phyloP scores from a whole-genome alignment of 2,888 invertebrate species.

The Heliconius ismenius region DNA sequence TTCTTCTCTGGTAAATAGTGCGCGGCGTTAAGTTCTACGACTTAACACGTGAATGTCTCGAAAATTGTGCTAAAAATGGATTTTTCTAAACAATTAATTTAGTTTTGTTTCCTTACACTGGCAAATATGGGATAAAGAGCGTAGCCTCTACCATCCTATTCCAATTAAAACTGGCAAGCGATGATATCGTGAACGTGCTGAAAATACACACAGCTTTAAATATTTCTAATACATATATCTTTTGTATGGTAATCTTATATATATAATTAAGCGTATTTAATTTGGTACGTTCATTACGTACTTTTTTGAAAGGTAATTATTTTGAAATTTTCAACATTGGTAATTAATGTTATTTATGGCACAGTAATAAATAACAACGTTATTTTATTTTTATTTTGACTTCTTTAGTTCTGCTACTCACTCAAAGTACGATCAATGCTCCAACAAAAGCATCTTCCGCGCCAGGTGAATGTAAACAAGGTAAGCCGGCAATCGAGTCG shows the following conservation, averaged over 20 bases:
- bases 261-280: background rate
- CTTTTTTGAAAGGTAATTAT: background rate
- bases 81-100: no score
- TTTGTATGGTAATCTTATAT: no score
- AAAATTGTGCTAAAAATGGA: no score
- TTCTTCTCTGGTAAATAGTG: background rate
- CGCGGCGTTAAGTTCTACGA: no score
- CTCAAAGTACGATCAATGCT: background rate
- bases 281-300: background rate
- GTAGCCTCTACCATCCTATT: background rate
- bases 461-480: conserved; percentile 21
- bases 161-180: conserved; percentile 18
- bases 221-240: conserved; percentile 8
- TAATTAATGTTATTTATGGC: background rate
- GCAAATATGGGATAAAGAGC: background rate
- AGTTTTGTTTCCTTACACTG: no score
- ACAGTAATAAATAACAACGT: background rate
- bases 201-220: background rate
- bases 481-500: conserved; percentile 21
- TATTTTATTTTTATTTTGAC: no score
- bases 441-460: conserved; percentile 4
- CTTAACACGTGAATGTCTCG: no score
- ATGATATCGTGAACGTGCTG: conserved; percentile 10
- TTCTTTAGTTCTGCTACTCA: no score
- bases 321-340: background rate